These are phyloP conservation scores for Zootoca vivipara DNA, from an alignment of 2,113 vertebrate genomes.

Conservation along the genomic window DNA sequence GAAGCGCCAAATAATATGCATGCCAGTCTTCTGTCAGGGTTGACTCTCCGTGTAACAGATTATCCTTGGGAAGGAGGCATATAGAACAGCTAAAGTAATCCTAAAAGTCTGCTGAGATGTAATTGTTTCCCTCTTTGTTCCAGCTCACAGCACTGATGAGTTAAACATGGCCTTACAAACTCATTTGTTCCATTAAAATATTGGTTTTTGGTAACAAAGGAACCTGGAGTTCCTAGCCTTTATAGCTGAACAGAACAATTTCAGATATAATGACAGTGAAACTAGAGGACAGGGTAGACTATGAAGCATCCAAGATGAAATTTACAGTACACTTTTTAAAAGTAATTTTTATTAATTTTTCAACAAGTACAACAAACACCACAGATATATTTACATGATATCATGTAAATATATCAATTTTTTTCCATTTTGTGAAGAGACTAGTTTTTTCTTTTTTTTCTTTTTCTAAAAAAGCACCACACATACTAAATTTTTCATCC, in stretches of 20 bases:
- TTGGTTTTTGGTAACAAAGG: not conserved
- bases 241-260: not conserved
- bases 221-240: not conserved
- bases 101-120: not conserved
- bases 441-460: not conserved
- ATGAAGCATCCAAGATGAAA: not conserved
- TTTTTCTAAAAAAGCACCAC: not conserved
- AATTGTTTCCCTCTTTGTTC: not conserved
- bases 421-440: not conserved
- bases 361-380: not conserved
- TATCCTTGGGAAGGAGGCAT: not conserved
- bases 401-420: not conserved
- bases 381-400: not conserved
- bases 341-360: not conserved
- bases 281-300: not conserved
- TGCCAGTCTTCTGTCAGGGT: not conserved
- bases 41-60: not conserved
- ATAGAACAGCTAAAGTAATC: not conserved
- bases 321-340: not conserved
- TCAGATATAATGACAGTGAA: not conserved
- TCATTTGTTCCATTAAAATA: not conserved
- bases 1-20: not conserved
- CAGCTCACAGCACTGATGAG: not conserved
- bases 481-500: not conserved
- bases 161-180: rapidly evolving